phyloP scores from a whole-genome alignment of 2,888 invertebrate genomes.

The Pharmacophagus antenor region DNA sequence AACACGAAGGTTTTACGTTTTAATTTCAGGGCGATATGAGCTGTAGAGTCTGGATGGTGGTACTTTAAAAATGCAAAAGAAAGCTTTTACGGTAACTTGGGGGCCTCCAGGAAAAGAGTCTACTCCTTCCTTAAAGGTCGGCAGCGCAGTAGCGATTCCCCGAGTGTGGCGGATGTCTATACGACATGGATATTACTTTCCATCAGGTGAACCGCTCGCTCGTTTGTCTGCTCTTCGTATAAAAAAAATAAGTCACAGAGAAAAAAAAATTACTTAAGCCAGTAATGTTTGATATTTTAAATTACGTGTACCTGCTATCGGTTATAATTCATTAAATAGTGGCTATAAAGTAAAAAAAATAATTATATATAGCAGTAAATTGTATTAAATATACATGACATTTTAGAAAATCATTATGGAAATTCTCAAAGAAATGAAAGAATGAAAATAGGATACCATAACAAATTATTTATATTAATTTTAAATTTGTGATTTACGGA shows the following conservation, averaged over 20 bases:
- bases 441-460: neutral
- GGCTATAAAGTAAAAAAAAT: neutral
- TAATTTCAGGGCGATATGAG: too few species aligned
- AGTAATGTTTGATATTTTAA: neutral
- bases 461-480: neutral
- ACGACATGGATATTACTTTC: too few species aligned
- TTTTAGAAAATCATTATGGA: neutral
- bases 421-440: neutral
- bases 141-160: too few species aligned
- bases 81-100: too few species aligned
- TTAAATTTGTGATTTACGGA: neutral
- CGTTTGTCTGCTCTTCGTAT: too few species aligned
- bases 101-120: too few species aligned
- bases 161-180: too few species aligned
- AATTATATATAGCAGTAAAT: neutral
- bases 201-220: too few species aligned
- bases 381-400: neutral
- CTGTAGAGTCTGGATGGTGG: too few species aligned
- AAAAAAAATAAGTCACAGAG: too few species aligned
- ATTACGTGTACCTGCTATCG: neutral
- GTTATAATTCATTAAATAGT: neutral
- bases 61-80: too few species aligned
- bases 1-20: neutral
- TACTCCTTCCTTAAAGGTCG: too few species aligned
- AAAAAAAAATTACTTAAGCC: neutral